Evolutionary conservation across 2,888 invertebrate genomes (phyloP).

Genomic region (Drosophila histrio): DNA sequence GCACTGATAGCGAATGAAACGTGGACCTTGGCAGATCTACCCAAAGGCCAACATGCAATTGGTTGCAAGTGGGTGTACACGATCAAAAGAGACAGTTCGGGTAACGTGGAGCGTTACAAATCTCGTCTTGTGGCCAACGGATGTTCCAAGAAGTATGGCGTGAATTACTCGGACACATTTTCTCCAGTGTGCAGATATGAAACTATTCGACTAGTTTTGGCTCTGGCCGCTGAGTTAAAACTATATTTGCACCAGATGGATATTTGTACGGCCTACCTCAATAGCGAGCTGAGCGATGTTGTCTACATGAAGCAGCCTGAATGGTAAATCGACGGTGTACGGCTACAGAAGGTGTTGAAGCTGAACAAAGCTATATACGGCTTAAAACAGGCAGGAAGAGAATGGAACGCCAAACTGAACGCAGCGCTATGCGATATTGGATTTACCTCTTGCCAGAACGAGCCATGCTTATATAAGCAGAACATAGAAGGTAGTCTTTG

Average conservation of each 20-base stretch:
- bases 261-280: background rate
- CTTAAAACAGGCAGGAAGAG: background rate
- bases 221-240: background rate
- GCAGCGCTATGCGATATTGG: background rate
- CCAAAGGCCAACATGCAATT: background rate
- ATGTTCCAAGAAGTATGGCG: background rate
- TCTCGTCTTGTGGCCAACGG: background rate
- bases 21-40: too few relatives aligned
- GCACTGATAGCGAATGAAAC: too few relatives aligned
- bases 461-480: background rate
- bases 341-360: background rate
- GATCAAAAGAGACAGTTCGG: background rate
- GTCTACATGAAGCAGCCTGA: background rate
- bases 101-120: background rate
- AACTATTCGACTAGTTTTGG: background rate
- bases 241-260: conserved; percentile 4
- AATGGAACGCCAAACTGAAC: background rate
- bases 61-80: background rate
- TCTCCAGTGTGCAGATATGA: background rate
- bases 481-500: conserved; percentile 2
- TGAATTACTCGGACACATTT: background rate
- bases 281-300: background rate
- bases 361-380: background rate
- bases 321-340: background rate
- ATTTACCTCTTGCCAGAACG: background rate